Base-by-base conservation (phyloP, 2,888 invertebrate genomes). In the Oscheius sp. region DNA sequence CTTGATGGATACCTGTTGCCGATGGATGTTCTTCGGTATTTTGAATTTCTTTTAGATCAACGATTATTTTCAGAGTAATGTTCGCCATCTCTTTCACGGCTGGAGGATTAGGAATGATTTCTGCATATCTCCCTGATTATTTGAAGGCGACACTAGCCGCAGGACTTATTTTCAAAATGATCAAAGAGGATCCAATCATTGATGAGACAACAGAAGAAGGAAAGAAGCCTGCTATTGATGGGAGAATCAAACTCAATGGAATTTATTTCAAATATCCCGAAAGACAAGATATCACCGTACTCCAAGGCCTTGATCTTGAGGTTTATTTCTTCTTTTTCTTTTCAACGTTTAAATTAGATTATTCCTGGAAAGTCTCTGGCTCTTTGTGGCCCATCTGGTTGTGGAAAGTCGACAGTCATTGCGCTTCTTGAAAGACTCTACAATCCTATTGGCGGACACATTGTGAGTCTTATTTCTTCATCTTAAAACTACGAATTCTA, bases 391-490 rank as follows among this genome's bases (percentile, higher is more conserved):
- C 86, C 87, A 0, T 85, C 85, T 69, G 88, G 88, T 6, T 87
- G 88, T 4, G 88, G 88, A n/a, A 88, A 88, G 76, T 84, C 84
- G 15, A 87, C 88, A 1, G 86, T 87, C 63, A 37, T 88, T 17
- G 85, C 85, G 29, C 78, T 88, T 1, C 87, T 95, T 0, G 92
- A 93, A 87, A 89, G 94, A 70, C 93, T 93, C 87, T 95, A 95
- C 86, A 93, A 93, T 86, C 91, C 92, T 0, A 87, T 88, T 6
- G 88, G 87, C 5, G 93, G 93, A 93, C 8, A 84, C 88, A 42
- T 93, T 72, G 90, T 90, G 15, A 58, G 75, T 52, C 29, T 10
- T 8, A 15, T 20, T 10, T 46, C 4, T 23, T 10, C 5, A n/a
- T 42, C 23, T 48, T 12, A 17, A 33, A 46, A 31, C 20, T 23